A percentile compares a stretch with the other conserved stretches of the same genome.
Conservation (phyloP, 2,113 vertebrate species). For the Marmota monax region DNA sequence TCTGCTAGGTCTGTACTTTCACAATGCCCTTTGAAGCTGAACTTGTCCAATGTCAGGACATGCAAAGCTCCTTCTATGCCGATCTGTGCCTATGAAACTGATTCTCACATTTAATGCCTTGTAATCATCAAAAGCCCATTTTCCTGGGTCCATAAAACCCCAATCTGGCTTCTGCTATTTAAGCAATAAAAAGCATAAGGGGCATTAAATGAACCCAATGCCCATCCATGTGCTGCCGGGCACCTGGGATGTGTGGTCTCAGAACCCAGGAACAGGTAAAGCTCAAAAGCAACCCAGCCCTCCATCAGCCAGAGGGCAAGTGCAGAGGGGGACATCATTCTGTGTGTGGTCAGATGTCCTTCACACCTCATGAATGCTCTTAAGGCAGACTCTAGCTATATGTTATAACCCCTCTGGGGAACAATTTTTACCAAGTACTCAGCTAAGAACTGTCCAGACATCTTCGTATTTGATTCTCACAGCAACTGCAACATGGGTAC, state of each 20-base stretch:
- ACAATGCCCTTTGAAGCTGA: neutral
- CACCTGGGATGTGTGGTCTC: neutral
- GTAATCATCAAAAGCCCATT: neutral
- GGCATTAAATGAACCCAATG: neutral
- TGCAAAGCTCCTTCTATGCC: neutral
- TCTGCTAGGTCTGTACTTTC: neutral
- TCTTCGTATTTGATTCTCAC: neutral
- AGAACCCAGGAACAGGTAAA: neutral
- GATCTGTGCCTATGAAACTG: neutral
- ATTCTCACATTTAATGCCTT: neutral
- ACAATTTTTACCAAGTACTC: neutral
- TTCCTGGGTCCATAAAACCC: neutral
- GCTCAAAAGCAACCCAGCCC: neutral
- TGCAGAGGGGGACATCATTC: neutral
- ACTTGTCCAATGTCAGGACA: neutral
- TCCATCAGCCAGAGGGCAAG: neutral
- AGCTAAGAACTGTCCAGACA: neutral
- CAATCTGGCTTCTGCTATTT: neutral
- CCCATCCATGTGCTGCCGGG: rapidly evolving
- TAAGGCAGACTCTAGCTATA: neutral
- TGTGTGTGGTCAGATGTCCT: neutral
- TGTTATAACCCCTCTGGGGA: neutral
- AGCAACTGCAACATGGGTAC: neutral
- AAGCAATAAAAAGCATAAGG: neutral
- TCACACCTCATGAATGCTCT: neutral